Percentiles rank a stretch among this genome's conserved stretches.
Evolutionary conservation across 1,140 invertebrate genomes (phyloP).

Genomic region (Brachionus manjavacas): DNA sequence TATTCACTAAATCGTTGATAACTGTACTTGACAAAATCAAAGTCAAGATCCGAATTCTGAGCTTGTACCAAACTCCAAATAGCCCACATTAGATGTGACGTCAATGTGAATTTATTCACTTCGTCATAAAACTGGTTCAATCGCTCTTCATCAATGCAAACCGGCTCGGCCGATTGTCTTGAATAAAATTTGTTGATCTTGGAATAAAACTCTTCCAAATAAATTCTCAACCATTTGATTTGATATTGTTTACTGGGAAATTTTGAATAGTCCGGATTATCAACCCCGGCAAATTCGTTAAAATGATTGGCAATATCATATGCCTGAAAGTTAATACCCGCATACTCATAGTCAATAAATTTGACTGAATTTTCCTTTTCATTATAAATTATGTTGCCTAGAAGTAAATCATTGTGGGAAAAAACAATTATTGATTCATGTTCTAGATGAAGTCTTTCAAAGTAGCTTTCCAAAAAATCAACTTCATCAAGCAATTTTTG

Average conservation of each 20-base stretch:
- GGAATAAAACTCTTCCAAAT: constrained; percentile 14
- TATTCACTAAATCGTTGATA: constrained; percentile 50
- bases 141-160: constrained; percentile 59
- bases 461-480: constrained; percentile 44
- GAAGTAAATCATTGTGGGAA: constrained; percentile 91
- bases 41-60: constrained; percentile 81
- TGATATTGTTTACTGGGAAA: constrained; percentile 72
- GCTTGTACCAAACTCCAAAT: constrained; percentile 86
- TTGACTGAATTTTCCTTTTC: constrained; percentile 65
- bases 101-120: constrained; percentile 69
- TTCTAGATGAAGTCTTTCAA: constrained; percentile 43
- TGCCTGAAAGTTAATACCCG: constrained; percentile 83
- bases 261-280: constrained; percentile 58
- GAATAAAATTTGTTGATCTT: constrained; percentile 26
- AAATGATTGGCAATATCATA: constrained; percentile 98
- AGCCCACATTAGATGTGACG: constrained; percentile 83
- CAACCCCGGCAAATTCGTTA: constrained; percentile 84
- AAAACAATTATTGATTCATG: constrained; percentile 68
- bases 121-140: constrained; percentile 69
- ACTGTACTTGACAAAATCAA: constrained; percentile 69
- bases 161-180: neutral
- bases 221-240: constrained; percentile 22
- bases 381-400: constrained; percentile 85
- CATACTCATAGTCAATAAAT: constrained; percentile 98
- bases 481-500: neutral